Conservation (phyloP, 2,113 vertebrate species). For the Callaeas wilsoni region DNA sequence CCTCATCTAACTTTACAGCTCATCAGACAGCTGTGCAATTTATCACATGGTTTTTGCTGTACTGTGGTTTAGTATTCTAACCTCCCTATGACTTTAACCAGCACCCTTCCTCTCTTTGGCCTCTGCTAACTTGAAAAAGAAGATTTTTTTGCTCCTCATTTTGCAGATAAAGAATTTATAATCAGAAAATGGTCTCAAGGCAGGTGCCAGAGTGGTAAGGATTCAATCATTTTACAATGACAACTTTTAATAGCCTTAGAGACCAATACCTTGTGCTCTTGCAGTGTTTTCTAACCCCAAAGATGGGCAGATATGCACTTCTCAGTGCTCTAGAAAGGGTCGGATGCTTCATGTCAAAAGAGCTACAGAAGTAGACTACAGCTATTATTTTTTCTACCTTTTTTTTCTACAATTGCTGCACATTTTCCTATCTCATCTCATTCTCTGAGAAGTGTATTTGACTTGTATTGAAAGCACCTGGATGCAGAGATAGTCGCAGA, state of each 20-base stretch:
- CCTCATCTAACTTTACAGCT: slow-evolving; percentile 32
- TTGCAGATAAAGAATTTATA: neutral
- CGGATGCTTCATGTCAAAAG: neutral
- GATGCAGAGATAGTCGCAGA: neutral
- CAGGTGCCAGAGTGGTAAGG: neutral
- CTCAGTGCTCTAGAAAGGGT: neutral
- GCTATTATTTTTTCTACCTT: neutral
- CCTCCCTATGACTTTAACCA: neutral
- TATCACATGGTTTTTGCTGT: neutral
- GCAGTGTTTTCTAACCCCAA: neutral
- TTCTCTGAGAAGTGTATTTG: neutral
- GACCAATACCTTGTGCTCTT: neutral
- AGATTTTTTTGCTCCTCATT: neutral
- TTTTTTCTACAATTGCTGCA: neutral
- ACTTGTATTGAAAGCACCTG: neutral
- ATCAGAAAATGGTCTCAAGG: neutral
- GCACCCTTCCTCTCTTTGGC: neutral
- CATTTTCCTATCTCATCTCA: neutral
- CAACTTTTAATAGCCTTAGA: neutral
- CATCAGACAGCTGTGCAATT: slow-evolving; percentile 44
- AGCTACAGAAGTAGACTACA: neutral
- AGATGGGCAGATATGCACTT: neutral
- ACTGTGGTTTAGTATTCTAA: neutral
- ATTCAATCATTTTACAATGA: neutral
- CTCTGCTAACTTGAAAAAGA: neutral